Conservation (phyloP, 2,888 invertebrate genomes). For the Hirtodrosophila histrioides region DNA sequence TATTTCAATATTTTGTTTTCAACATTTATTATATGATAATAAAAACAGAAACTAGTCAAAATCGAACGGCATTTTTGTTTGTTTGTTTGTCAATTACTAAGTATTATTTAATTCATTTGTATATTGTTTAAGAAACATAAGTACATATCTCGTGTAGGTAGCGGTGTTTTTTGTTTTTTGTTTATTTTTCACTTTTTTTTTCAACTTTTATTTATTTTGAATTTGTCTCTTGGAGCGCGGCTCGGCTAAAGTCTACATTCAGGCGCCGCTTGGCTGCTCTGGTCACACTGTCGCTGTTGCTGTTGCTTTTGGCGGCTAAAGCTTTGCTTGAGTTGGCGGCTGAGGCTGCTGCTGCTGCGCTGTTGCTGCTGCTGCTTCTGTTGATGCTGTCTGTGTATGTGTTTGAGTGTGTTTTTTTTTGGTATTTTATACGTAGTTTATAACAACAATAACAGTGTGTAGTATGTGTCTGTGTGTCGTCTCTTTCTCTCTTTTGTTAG, state of each 20-base stretch:
- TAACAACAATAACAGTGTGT: constrained; percentile 77
- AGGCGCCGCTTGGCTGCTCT: constrained; percentile 55
- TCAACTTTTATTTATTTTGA: constrained; percentile 2
- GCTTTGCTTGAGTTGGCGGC: constrained; percentile 74
- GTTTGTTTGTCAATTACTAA: constrained; percentile 41
- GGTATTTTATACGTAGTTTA: constrained; percentile 54
- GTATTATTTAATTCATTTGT: constrained; percentile 43
- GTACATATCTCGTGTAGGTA: constrained; percentile 46
- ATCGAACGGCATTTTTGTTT: constrained; percentile 46
- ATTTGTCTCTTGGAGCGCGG: constrained; percentile 71
- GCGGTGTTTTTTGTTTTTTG: constrained; percentile 56
- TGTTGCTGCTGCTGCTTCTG: constrained; percentile 33
- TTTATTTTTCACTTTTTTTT: constrained; percentile 11
- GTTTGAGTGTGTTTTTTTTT: constrained; percentile 18
- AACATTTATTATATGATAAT: constrained; percentile 7
- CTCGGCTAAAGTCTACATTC: constrained; percentile 70
- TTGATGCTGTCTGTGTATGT: constrained; percentile 19
- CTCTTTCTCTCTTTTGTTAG: constrained; percentile 33
- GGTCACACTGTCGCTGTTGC: constrained; percentile 52
- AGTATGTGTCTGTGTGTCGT: constrained; percentile 31
- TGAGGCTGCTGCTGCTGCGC: constrained; percentile 50
- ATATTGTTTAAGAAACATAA: constrained; percentile 54
- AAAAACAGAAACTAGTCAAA: constrained; percentile 43
- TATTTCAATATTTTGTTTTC: constrained; percentile 52
- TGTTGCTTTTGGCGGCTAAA: constrained; percentile 35